phyloP scores from a whole-genome alignment of 2,888 invertebrate species.

The Drosophila trichaetosa region DNA sequence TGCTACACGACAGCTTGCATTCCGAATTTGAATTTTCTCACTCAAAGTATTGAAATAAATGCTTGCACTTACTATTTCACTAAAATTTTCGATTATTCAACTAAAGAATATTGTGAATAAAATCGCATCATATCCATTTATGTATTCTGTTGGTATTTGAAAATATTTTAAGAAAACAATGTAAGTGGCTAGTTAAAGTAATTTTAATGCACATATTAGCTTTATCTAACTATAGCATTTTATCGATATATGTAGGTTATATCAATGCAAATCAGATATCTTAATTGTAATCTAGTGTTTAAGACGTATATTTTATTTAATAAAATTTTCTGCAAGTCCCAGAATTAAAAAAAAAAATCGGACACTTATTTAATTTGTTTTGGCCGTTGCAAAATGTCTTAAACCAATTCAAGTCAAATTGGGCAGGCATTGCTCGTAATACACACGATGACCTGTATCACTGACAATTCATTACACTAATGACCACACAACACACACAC shows the following conservation, averaged over 20 bases:
- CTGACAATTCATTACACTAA: constrained; percentile 27
- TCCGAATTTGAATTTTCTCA: not conserved
- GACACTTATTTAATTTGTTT: not conserved
- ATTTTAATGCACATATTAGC: not conserved
- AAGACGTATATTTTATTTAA: not conserved
- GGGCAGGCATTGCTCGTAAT: not conserved
- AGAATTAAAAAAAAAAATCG: not conserved
- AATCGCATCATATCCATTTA: not conserved
- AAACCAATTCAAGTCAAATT: not conserved
- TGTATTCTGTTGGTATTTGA: not conserved
- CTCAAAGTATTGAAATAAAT: not conserved
- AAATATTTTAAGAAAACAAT: not conserved
- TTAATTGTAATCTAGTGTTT: not conserved
- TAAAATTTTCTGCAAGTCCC: not conserved
- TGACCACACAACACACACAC: constrained; percentile 19
- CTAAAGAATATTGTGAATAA: not conserved
- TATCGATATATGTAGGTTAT: not conserved
- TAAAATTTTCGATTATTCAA: not conserved
- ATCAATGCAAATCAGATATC: not conserved
- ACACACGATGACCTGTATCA: constrained; percentile 16
- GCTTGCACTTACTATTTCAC: not conserved
- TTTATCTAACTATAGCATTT: not conserved
- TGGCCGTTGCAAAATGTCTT: constrained; percentile 8
- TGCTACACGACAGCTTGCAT: too few species aligned
- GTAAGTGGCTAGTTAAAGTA: not conserved